Conservation (phyloP, 1,140 invertebrate genomes). For the Sminthurinus signatus region DNA sequence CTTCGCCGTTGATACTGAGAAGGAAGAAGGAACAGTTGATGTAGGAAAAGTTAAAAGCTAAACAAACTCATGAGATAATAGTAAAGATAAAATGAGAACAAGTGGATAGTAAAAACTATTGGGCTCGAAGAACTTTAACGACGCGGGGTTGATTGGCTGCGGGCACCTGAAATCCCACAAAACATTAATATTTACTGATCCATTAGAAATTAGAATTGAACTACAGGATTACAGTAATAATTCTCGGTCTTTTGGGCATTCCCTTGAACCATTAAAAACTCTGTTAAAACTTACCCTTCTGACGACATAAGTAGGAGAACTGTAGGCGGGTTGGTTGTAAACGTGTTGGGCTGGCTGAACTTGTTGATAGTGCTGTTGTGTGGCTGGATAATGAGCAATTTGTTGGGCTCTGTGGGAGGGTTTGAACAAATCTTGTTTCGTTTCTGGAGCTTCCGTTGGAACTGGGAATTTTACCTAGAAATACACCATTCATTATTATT, state of each 20-base stretch:
- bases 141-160: background rate
- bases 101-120: background rate
- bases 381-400: background rate
- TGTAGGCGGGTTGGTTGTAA: background rate
- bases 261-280: too few relatives aligned
- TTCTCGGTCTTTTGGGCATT: too few relatives aligned
- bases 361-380: background rate
- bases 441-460: constrained; percentile 12
- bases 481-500: background rate
- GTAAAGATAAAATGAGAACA: background rate
- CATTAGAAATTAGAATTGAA: too few relatives aligned
- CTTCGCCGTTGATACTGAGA: too few relatives aligned
- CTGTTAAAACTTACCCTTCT: too few relatives aligned
- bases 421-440: background rate
- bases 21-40: background rate
- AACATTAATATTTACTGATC: too few relatives aligned
- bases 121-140: constrained; percentile 8
- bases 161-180: too few relatives aligned
- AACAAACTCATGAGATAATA: too few relatives aligned
- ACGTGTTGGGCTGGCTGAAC: background rate
- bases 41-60: too few relatives aligned
- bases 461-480: constrained; percentile 17
- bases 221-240: too few relatives aligned
- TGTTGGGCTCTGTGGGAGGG: constrained; percentile 1
- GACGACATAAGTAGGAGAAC: constrained; percentile 5